Percentiles rank a stretch among this genome's conserved stretches.
phyloP scores from a whole-genome alignment of 2,797 vertebrate species.

The Arctocebus calabarensis region DNA sequence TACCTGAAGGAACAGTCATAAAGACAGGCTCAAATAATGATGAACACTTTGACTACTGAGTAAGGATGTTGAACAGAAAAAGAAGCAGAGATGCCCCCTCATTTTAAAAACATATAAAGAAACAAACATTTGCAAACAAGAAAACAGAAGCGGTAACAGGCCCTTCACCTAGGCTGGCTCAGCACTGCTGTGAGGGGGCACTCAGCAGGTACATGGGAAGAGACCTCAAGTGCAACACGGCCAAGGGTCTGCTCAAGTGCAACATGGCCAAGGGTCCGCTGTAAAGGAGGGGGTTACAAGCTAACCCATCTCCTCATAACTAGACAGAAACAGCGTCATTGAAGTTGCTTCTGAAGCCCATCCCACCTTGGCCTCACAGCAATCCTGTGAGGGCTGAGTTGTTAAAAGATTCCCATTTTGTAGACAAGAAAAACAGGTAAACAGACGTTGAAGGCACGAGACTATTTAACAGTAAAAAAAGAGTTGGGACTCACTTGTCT shows the following conservation, averaged over 20 bases:
- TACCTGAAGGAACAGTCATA: not conserved
- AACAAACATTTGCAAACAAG: not conserved
- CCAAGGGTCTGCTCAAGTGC: accelerated
- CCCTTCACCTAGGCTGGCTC: not conserved
- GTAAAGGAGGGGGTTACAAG: not conserved
- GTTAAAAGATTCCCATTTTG: not conserved
- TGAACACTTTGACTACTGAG: not conserved
- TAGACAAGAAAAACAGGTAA: not conserved
- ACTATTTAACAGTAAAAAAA: not conserved
- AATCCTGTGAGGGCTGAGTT: not conserved
- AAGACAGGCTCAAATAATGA: slow-evolving; percentile 14
- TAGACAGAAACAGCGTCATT: not conserved
- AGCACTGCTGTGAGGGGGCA: accelerated
- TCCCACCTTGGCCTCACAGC: not conserved
- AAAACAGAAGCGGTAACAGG: not conserved
- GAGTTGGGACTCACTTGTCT: not conserved
- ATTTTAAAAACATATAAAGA: not conserved
- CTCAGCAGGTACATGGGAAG: accelerated
- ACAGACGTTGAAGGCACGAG: not conserved
- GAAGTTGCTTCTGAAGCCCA: not conserved
- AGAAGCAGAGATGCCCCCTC: not conserved
- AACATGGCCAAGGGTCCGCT: not conserved
- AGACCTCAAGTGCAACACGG: accelerated
- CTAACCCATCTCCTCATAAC: not conserved
- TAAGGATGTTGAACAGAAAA: not conserved